Evolutionary conservation across 2,797 vertebrate genomes (phyloP).

Genomic region (Staurois parvus): DNA sequence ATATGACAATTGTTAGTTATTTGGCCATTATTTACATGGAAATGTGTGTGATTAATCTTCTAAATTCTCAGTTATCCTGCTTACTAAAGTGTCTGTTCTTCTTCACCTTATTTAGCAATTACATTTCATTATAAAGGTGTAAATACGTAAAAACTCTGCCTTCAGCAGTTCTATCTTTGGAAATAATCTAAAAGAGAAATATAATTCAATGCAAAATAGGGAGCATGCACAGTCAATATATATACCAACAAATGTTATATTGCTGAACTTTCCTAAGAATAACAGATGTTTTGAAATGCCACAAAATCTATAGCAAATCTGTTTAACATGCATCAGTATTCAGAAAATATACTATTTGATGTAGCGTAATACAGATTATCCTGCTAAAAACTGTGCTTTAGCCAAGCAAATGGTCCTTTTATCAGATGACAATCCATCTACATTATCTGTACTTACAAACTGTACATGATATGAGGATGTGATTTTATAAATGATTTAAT

Average conservation of each 20-base stretch:
- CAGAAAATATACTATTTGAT: neutral
- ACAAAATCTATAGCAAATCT: neutral
- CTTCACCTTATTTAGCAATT: conserved; percentile 28
- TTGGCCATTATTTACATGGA: conserved; percentile 65
- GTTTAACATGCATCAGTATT: neutral
- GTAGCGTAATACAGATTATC: neutral
- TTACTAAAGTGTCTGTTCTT: conserved; percentile 40
- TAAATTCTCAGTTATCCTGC: conserved; percentile 55
- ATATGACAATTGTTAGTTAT: conserved; percentile 62
- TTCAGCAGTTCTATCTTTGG: neutral
- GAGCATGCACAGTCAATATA: neutral
- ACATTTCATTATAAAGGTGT: neutral
- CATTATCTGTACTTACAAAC: neutral
- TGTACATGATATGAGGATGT: neutral
- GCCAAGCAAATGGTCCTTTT: neutral
- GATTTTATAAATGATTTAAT: neutral
- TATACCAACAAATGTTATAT: neutral
- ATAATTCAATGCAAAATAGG: no score
- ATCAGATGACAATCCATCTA: neutral
- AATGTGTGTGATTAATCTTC: conserved; percentile 66
- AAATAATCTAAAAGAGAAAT: neutral
- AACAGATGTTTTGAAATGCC: neutral
- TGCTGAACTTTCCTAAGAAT: neutral
- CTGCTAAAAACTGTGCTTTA: neutral
- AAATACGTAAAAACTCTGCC: neutral